Conservation (phyloP, 2,113 vertebrate species). For the Lagopus leucura region DNA sequence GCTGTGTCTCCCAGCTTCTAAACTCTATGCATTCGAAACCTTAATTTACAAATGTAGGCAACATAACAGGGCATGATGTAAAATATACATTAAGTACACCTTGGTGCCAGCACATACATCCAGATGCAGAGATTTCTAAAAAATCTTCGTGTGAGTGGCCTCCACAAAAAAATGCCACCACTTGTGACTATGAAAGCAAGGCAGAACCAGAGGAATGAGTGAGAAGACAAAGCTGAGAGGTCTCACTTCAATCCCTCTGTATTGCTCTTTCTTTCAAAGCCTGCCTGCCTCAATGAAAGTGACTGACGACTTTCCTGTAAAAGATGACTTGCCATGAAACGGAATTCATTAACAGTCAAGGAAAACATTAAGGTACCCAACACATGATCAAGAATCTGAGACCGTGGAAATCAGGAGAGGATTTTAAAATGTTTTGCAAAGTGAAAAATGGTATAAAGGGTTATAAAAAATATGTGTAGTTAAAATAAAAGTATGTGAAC, state of each 20-base stretch:
- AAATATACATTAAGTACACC: neutral
- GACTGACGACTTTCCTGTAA: neutral
- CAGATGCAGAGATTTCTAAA: conserved; percentile 29
- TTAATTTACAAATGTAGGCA: conserved; percentile 24
- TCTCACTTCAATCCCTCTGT: neutral
- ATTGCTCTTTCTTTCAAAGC: neutral
- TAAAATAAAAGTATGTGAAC: neutral
- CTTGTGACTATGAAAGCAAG: neutral
- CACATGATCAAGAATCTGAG: neutral
- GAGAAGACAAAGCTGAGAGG: conserved; percentile 5
- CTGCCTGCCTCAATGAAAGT: neutral
- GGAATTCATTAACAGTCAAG: neutral
- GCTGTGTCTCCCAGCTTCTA: neutral
- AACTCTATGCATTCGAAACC: neutral
- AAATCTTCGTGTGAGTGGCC: conserved; percentile 1
- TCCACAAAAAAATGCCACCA: conserved; percentile 14
- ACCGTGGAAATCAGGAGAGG: neutral
- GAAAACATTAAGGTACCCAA: neutral
- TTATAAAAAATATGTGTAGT: neutral
- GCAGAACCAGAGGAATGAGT: conserved; percentile 21
- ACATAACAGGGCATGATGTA: neutral
- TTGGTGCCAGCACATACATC: conserved; percentile 6
- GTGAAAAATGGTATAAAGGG: neutral
- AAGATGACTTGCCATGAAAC: neutral
- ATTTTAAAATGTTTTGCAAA: neutral